A percentile compares a stretch with the other conserved stretches of the same genome.
These are phyloP conservation scores for Quiscalus mexicanus DNA, from an alignment of 2,113 vertebrate species.

Conservation along the genomic window DNA sequence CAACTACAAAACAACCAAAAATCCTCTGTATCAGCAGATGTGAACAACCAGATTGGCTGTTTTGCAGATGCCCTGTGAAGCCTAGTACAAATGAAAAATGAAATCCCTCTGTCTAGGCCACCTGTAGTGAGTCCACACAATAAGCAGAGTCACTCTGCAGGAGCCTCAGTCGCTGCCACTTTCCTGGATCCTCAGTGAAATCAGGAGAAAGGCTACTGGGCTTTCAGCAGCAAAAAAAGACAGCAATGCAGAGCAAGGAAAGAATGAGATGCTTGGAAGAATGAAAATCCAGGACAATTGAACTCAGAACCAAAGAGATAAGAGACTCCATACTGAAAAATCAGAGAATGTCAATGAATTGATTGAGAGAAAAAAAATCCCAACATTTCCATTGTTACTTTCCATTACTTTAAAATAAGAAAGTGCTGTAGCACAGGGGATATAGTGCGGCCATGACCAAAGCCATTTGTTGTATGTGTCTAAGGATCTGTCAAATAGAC, in stretches of 20 bases:
- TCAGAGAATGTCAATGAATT: not conserved
- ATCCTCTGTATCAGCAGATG: not conserved
- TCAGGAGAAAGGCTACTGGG: not conserved
- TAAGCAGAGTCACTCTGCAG: not conserved
- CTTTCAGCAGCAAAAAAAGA: not conserved
- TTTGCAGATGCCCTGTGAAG: not conserved
- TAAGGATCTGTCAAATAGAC: not conserved
- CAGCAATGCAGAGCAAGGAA: accelerated
- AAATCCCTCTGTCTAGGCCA: not conserved
- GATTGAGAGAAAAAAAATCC: not conserved
- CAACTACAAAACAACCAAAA: not conserved
- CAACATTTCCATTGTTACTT: not conserved
- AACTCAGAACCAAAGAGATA: not conserved
- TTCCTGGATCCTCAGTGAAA: not conserved
- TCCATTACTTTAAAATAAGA: not conserved
- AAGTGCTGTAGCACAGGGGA: not conserved
- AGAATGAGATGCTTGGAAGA: not conserved
- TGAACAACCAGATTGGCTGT: not conserved
- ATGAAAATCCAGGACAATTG: not conserved
- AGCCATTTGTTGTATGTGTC: not conserved
- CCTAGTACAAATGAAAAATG: not conserved
- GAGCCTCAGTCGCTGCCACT: accelerated
- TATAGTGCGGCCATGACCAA: not conserved
- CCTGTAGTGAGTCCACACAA: not conserved
- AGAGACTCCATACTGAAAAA: not conserved